Evolutionary conservation across 2,888 invertebrate species (phyloP), one percentile per base, ranked within the genome.

Genomic region (Chaetogeoica ovagalla): DNA sequence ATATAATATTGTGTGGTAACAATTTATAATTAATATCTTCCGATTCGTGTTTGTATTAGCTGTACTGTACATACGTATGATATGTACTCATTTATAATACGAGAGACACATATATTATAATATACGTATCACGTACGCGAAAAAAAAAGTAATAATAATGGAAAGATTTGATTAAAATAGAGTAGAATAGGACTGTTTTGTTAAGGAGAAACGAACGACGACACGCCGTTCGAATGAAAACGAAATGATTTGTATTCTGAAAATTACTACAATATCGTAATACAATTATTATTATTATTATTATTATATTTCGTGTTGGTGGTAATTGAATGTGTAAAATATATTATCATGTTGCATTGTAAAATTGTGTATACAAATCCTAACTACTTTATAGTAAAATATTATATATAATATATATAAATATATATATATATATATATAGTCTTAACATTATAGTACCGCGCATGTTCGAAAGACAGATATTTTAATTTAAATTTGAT

Each of bases 121-220:
- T 62, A 73, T 62, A 62, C 52, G n/a, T 73, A 52, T 73, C 73
- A 73, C 73, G 52, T 73, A 73, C 73, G 15, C 15, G n/a, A n/a
- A 73, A 73, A 30, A 62, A 30, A 73, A 74, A 65, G 65, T 65
- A 65, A 55, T 65, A 65, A 74, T 65, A 65, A 55, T 65, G 55
- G 55, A 74, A 65, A 65, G 19, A 68, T 75, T 75, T 15, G 57
- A 74, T 66, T 66, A 59, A 76, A 23, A 6, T 68, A 30, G 66
- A 76, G 68, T 76, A 59, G 75, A 66, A 76, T 59, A 68, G n/a
- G 68, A 76, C 68, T 76, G 59, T 76, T 68, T 76, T 59, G 57
- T 75, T 30, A 59, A 30, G 13, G 68, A 48, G 59, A 76, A 76
- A 68, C 8, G 57, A 68, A 68, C 48, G 19, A 43, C 15, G 39